phyloP scores from a whole-genome alignment of 2,797 vertebrate species.

The Ispidina picta region DNA sequence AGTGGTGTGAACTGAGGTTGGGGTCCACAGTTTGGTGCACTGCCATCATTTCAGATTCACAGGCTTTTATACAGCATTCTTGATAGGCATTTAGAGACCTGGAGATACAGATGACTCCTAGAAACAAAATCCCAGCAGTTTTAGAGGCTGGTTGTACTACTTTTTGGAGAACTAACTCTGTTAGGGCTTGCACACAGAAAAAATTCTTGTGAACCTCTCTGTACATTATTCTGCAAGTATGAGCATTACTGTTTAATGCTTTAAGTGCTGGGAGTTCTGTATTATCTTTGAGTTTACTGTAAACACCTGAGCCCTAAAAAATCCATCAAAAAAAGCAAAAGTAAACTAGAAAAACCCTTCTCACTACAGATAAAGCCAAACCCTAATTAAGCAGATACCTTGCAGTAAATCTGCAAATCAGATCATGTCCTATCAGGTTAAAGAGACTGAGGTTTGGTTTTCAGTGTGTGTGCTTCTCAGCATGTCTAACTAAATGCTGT shows the following conservation, averaged over 20 bases:
- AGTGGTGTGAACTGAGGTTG: constrained; percentile 8
- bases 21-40: neutral
- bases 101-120: neutral
- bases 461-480: neutral
- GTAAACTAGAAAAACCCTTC: neutral
- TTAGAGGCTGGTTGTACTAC: neutral
- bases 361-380: neutral
- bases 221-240: neutral
- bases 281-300: neutral
- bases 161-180: neutral
- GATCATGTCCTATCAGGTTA: constrained; percentile 18
- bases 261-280: neutral
- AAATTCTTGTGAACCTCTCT: neutral
- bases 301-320: neutral
- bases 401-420: constrained; percentile 19
- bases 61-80: neutral
- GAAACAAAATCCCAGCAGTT: neutral
- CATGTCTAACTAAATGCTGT: neutral
- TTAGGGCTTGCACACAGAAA: neutral
- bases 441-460: constrained; percentile 14
- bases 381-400: neutral
- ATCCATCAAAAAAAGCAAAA: neutral
- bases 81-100: neutral
- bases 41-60: constrained; percentile 33
- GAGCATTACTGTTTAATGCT: neutral